Conservation (phyloP, 2,113 vertebrate species). For the Eulemur macaco region DNA sequence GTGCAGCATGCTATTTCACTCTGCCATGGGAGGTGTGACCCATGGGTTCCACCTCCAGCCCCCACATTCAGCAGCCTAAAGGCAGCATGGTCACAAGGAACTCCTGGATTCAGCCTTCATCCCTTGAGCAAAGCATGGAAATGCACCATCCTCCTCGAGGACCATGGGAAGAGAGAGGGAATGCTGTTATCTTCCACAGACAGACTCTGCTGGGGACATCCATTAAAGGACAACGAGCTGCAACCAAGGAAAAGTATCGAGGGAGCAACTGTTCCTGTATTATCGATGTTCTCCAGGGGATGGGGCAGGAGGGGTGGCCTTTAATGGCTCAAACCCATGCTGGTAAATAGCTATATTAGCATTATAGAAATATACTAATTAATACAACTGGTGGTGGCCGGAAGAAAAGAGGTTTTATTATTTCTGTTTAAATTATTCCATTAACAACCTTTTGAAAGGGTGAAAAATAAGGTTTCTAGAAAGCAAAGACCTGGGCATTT, state of each 20-base stretch:
- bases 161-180: not conserved
- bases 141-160: conserved; percentile 22
- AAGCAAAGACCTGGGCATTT: conserved; percentile 42
- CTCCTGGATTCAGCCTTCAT: conserved; percentile 24
- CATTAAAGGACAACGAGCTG: conserved; percentile 71
- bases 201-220: conserved; percentile 75
- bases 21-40: not conserved
- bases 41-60: not conserved
- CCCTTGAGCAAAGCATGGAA: conserved; percentile 21
- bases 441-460: conserved; percentile 49
- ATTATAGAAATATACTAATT: conserved; percentile 64
- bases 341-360: conserved; percentile 11
- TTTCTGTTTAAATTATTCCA: conserved; percentile 40
- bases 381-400: not conserved
- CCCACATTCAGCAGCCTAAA: not conserved
- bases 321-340: conserved; percentile 60
- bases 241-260: conserved; percentile 69
- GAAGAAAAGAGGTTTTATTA: conserved; percentile 40
- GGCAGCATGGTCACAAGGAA: not conserved
- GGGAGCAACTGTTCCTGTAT: conserved; percentile 61
- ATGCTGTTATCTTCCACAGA: conserved; percentile 64
- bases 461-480: conserved; percentile 36
- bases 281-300: conserved; percentile 38
- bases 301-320: not conserved
- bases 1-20: not conserved